Evolutionary conservation across 2,797 vertebrate species (phyloP).

Genomic region (Falco columbarius): DNA sequence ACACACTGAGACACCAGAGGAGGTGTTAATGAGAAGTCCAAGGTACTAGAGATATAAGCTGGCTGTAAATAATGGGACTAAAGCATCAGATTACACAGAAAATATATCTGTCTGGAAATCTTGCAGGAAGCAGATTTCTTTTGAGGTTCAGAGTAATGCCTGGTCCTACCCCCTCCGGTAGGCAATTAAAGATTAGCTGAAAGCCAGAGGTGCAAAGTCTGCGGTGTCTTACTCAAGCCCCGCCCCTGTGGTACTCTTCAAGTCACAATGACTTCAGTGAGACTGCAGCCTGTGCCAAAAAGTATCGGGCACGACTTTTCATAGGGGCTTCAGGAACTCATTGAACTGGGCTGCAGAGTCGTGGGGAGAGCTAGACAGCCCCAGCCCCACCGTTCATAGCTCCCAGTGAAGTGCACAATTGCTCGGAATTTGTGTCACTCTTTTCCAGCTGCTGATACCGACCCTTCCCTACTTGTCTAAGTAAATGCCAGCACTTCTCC

Average conservation of each 20-base stretch:
- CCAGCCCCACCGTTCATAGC: rapidly evolving
- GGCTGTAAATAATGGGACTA: background rate
- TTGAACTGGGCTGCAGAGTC: background rate
- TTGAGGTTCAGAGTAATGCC: background rate
- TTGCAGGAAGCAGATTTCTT: background rate
- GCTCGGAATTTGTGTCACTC: background rate
- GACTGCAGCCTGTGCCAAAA: background rate
- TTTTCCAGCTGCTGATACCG: background rate
- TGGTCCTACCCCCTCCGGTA: background rate
- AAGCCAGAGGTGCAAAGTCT: background rate
- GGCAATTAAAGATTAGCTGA: background rate
- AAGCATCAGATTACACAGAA: background rate
- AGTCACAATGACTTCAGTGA: background rate
- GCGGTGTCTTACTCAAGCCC: background rate
- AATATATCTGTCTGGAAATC: background rate
- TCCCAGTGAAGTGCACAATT: background rate
- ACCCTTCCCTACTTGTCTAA: background rate
- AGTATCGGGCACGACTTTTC: background rate
- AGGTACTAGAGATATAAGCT: background rate
- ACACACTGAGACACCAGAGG: background rate
- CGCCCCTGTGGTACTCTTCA: background rate
- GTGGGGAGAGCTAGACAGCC: background rate
- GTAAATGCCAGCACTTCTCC: background rate
- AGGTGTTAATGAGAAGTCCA: background rate
- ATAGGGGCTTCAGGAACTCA: background rate